Evolutionary conservation across 2,113 vertebrate genomes (phyloP).

Genomic region (Mesocricetus auratus): DNA sequence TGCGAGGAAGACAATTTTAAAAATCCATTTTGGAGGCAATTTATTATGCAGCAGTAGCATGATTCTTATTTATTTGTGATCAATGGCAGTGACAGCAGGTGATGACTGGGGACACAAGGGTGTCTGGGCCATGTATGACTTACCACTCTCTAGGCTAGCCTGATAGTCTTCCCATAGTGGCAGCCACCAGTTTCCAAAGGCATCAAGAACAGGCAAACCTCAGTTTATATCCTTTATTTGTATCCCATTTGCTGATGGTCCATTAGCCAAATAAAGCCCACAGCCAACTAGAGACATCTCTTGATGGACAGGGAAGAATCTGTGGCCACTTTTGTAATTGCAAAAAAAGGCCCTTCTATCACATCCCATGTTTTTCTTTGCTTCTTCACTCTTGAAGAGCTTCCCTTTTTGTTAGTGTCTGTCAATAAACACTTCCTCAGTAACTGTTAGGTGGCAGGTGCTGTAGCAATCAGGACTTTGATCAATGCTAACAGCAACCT

Average conservation of each 20-base stretch:
- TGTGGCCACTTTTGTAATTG: not conserved
- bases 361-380: not conserved
- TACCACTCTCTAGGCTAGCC: not conserved
- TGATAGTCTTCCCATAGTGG: not conserved
- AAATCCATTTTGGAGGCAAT: conserved; percentile 16
- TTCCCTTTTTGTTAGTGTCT: not conserved
- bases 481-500: not conserved
- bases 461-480: not conserved
- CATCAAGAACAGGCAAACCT: not conserved
- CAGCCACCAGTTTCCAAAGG: not conserved
- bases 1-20: not conserved
- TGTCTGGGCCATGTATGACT: not conserved
- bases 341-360: not conserved
- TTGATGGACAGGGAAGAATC: not conserved
- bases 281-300: not conserved
- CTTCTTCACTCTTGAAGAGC: not conserved
- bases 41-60: not conserved
- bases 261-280: not conserved
- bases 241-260: not conserved
- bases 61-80: not conserved
- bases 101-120: not conserved
- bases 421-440: not conserved
- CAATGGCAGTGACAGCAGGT: not conserved
- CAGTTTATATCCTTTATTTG: not conserved
- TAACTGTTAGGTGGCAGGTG: not conserved